A percentile compares a stretch with the other conserved stretches of the same genome.
These are phyloP conservation scores for Macaca mulatta DNA, from an alignment of 2,113 vertebrate genomes.

Conservation along the genomic window DNA sequence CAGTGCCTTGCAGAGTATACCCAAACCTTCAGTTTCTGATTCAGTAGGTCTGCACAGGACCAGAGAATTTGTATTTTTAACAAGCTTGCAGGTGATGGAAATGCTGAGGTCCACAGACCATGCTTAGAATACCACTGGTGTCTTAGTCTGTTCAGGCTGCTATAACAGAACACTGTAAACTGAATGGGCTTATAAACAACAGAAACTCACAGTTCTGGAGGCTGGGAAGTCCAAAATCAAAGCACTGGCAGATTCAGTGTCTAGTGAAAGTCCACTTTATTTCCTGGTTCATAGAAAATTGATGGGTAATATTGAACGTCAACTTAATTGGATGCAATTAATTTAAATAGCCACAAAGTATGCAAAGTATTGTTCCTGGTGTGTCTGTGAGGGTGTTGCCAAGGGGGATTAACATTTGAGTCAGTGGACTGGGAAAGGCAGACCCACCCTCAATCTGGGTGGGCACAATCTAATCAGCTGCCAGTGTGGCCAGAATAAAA, in stretches of 20 bases:
- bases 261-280: background rate
- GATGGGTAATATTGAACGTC: too few species aligned
- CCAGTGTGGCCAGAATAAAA: too few species aligned
- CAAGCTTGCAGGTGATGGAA: background rate
- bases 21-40: background rate
- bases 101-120: background rate
- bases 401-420: too few species aligned
- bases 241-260: background rate
- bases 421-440: too few species aligned
- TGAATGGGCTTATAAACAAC: background rate
- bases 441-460: too few species aligned
- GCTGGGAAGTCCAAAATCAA: background rate
- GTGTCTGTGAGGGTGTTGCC: too few species aligned
- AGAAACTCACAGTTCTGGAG: background rate
- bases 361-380: too few species aligned
- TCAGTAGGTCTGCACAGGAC: background rate
- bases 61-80: background rate
- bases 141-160: background rate
- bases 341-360: too few species aligned
- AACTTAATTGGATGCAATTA: too few species aligned
- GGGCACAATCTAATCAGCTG: too few species aligned
- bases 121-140: too few species aligned
- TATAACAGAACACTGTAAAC: background rate
- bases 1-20: background rate
- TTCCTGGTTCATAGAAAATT: background rate